Evolutionary conservation across 2,797 vertebrate genomes (phyloP).

Genomic region (Myotis findleyi): DNA sequence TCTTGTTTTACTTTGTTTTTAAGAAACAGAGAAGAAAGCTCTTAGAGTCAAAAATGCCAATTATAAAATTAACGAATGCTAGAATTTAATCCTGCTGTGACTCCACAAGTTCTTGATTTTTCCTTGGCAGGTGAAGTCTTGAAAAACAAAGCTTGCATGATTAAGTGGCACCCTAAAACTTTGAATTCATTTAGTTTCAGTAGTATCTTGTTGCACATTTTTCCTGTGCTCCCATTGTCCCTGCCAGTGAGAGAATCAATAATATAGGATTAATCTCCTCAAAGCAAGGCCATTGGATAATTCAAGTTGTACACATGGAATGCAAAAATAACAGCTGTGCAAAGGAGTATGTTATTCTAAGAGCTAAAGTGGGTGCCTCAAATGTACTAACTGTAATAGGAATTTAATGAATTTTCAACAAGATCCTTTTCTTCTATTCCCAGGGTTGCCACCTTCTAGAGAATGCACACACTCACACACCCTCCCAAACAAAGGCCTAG

Average conservation of each 20-base stretch:
- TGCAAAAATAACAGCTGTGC: neutral
- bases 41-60: neutral
- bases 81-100: conserved; percentile 31
- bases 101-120: neutral
- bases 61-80: conserved; percentile 50
- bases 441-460: neutral
- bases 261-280: neutral
- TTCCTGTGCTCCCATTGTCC: neutral
- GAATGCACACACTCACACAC: neutral
- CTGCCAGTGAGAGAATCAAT: neutral
- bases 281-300: conserved; percentile 4
- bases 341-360: neutral
- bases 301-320: neutral
- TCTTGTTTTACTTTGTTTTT: conserved; percentile 42
- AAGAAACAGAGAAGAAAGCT: neutral
- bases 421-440: neutral
- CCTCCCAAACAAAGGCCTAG: neutral
- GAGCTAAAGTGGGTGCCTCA: conserved; percentile 6
- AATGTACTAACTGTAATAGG: neutral
- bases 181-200: neutral
- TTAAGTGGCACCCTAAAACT: conserved; percentile 22
- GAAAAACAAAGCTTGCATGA: neutral
- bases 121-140: neutral
- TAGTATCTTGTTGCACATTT: neutral
- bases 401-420: neutral